Conservation (phyloP, 2,888 invertebrate genomes). For the Troilus luridus region DNA sequence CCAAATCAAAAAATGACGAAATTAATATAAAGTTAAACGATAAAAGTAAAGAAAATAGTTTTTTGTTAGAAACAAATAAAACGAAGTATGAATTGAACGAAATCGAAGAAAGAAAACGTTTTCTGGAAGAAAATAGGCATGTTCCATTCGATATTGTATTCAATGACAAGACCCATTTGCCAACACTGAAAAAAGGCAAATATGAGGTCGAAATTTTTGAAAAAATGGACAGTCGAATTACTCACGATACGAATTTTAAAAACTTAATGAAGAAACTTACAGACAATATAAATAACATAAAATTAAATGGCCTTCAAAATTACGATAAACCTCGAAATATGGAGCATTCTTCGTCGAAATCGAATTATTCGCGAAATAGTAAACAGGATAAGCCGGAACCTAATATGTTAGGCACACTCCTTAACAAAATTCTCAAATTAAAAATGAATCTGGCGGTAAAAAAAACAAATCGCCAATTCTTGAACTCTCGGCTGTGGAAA, state of each 20-base stretch:
- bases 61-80: background rate
- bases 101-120: conserved; percentile 14
- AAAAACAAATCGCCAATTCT: background rate
- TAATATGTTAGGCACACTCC: background rate
- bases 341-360: background rate
- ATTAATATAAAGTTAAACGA: conserved; percentile 21
- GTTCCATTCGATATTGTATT: background rate
- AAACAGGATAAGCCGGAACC: background rate
- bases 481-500: background rate
- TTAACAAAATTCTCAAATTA: background rate
- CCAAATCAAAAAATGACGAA: conserved; percentile 25
- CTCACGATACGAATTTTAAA: background rate
- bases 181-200: conserved; percentile 12
- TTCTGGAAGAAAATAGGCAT: background rate
- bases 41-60: background rate
- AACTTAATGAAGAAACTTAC: conserved; percentile 5
- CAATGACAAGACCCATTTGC: background rate
- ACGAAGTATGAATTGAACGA: background rate
- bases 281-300: background rate
- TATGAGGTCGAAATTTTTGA: conserved; percentile 21
- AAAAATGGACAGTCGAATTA: background rate
- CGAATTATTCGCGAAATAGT: background rate
- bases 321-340: background rate
- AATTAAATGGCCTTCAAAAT: background rate
- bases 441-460: background rate